Percentiles rank a stretch among this genome's conserved stretches.
phyloP scores from a whole-genome alignment of 2,888 invertebrate species.

The Orthosia incerta region DNA sequence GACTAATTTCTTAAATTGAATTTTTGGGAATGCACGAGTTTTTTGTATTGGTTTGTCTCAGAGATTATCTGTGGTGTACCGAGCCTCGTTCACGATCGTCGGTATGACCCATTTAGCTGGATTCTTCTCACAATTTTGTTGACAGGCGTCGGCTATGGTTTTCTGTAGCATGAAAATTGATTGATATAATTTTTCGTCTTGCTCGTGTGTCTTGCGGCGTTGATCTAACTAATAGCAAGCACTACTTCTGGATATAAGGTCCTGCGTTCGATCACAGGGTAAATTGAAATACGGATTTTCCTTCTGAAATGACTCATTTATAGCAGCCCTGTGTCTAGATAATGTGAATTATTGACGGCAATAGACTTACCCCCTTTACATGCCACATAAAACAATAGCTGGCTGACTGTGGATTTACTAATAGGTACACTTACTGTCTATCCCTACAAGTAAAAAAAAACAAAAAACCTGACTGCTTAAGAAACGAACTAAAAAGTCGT shows the following conservation, averaged over 20 bases:
- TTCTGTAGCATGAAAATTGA: conserved; percentile 22
- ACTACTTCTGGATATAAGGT: neutral
- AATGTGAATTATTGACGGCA: too few species aligned
- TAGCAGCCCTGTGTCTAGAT: too few species aligned
- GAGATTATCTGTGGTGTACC: conserved; percentile 53
- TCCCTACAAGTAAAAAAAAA: too few species aligned
- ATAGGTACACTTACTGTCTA: too few species aligned
- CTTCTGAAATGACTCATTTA: too few species aligned
- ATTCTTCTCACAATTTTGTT: conserved; percentile 30
- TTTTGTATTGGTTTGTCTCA: conserved; percentile 46
- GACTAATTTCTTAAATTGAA: conserved; percentile 70
- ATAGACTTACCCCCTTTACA: too few species aligned
- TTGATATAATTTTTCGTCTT: conserved; percentile 11
- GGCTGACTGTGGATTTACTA: too few species aligned
- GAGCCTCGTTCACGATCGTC: conserved; percentile 44
- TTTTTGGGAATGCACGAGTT: conserved; percentile 67
- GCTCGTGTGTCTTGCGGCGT: neutral
- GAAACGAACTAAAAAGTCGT: too few species aligned
- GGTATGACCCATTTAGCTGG: conserved; percentile 32
- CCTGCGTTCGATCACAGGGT: neutral
- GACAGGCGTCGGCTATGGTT: conserved; percentile 13
- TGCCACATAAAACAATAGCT: too few species aligned
- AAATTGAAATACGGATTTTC: neutral
- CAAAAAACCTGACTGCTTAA: too few species aligned
- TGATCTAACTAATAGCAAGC: neutral